A percentile compares a stretch with the other conserved stretches of the same genome.
Evolutionary conservation across 92 coral and sea anemone genomes (phyloP).

Genomic region (Porites evermanni): DNA sequence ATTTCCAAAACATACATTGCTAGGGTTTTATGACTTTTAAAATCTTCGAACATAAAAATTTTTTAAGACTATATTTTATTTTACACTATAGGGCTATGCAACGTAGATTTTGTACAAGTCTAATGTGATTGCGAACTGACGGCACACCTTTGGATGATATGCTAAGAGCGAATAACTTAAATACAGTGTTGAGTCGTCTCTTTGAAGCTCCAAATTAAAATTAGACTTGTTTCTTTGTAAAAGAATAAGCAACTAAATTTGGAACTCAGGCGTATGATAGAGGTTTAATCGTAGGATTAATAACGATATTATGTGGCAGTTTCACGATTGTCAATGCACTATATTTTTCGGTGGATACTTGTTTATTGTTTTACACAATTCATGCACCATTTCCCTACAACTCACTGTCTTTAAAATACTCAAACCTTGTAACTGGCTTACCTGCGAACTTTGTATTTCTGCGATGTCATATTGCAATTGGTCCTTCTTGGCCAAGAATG

Average conservation of each 20-base stretch:
- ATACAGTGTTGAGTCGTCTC: neutral
- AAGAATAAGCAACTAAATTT: neutral
- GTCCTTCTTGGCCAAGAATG: neutral
- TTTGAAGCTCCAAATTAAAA: neutral
- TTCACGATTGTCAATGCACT: neutral
- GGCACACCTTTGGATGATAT: neutral
- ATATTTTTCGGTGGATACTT: neutral
- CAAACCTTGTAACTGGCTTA: neutral
- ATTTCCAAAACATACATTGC: too few species aligned
- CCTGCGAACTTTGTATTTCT: conserved; percentile 23
- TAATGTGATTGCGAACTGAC: neutral
- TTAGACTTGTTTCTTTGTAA: neutral
- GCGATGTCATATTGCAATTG: conserved; percentile 9
- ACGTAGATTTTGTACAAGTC: too few species aligned
- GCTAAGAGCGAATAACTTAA: neutral
- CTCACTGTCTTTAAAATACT: neutral
- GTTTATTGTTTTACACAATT: neutral
- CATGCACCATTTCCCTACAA: neutral
- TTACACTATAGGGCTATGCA: too few species aligned
- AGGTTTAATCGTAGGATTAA: neutral
- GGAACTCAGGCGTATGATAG: neutral
- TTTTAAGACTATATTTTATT: too few species aligned
- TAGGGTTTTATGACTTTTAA: too few species aligned
- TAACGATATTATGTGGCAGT: neutral
- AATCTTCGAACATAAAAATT: too few species aligned